Base-by-base conservation (phyloP, 2,113 vertebrate species). In the Pangasianodon hypophthalmus region DNA sequence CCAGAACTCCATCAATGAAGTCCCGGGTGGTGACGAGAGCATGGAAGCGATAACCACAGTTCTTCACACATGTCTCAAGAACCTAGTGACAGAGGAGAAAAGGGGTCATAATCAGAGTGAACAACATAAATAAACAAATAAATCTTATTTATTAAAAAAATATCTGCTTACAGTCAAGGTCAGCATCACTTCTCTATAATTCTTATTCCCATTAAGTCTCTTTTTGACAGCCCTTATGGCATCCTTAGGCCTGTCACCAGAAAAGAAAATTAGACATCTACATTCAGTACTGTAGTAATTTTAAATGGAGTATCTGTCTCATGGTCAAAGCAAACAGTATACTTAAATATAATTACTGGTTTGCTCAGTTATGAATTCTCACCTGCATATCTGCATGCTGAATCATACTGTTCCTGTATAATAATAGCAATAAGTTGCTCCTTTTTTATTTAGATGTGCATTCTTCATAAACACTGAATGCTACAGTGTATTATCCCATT, bases 41-140 rank as follows among this genome's bases (percentile, higher is more conserved):
- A 0, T 99, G 98, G 92, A 99, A 99, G 82, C 98, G 98, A 94
- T 99, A 98, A 90, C 98, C 98, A n/a, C 98, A 99, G 96, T 99
- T 99, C 96, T 99, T 99, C 89, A 99, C 98, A 86, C 98, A 98
- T 0, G 98, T 99, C 94, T 99, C 98, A 91, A 99, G 94, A 54
- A 99, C 98, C 98, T 99, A 62, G 56, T 16, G 24, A 84, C 37
- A 62, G 91, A 41, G 6, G 0, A 90, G 60, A 75, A 46, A 80
- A 90, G 58, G 48, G 54, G 37, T 4, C 48, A 37, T 58, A 88
- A n/a, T 77, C 75, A 89, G 24, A 2, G 16, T 44, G n/a, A 62
- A 58, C 21, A 26, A 52, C 48, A 89, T 60, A 79, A 9, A 77
- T 7, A 52, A 77, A 18, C 29, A 48, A 32, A 83, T 83, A 48